These are phyloP conservation scores for Piscicola geometra DNA, from an alignment of 2,888 invertebrate species.

Conservation along the genomic window DNA sequence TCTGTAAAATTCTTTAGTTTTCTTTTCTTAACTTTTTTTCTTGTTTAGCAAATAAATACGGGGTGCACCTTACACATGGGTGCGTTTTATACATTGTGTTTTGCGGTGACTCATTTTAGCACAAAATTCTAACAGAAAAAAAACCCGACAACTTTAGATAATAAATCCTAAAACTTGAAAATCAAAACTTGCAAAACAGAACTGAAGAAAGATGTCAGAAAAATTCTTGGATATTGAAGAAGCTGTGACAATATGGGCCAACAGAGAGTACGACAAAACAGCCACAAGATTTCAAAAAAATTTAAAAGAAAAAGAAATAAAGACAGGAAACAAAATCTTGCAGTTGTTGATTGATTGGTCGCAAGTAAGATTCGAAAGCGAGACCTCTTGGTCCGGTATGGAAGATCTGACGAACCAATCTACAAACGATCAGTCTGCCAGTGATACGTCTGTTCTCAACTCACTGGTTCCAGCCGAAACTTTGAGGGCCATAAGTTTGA, in stretches of 20 bases:
- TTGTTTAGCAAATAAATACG: too few relatives aligned
- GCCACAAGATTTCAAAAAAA: constrained; percentile 37
- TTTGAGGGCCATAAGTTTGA: background rate
- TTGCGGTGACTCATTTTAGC: background rate
- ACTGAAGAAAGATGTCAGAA: background rate
- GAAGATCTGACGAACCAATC: constrained; percentile 22
- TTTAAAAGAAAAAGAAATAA: constrained; percentile 35
- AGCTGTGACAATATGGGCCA: constrained; percentile 41
- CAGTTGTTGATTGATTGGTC: constrained; percentile 42
- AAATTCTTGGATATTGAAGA: constrained; percentile 39
- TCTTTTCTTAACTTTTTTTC: too few relatives aligned
- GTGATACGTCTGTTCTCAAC: background rate
- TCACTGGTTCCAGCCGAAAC: background rate
- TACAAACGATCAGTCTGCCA: background rate
- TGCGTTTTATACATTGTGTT: too few relatives aligned
- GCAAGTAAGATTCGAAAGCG: constrained; percentile 39
- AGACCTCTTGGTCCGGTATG: constrained; percentile 39
- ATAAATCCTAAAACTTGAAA: background rate
- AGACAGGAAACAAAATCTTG: constrained; percentile 38
- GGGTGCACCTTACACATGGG: too few relatives aligned
- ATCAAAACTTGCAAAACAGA: background rate
- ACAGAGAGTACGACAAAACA: constrained; percentile 39
- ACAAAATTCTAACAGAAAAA: background rate
- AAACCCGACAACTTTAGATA: background rate
- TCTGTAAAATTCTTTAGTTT: too few relatives aligned